Percentiles rank a stretch among this genome's conserved stretches.
These are phyloP conservation scores for Linyphia triangularis DNA, from an alignment of 2,888 invertebrate genomes.

Conservation along the genomic window DNA sequence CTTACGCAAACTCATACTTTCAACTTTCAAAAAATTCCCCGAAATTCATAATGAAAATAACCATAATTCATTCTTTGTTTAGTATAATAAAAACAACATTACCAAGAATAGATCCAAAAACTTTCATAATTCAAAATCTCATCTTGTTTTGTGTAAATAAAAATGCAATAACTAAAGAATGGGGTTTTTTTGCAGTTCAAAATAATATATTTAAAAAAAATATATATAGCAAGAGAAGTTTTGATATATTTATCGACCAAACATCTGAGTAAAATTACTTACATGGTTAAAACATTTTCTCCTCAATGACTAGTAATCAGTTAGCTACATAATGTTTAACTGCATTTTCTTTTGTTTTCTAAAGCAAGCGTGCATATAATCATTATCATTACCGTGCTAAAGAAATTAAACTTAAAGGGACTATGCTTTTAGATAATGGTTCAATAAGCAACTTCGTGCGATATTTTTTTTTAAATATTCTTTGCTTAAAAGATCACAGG, in stretches of 20 bases:
- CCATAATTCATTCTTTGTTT: too few species aligned
- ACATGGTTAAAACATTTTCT: slow-evolving; percentile 17
- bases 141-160: neutral
- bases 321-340: slow-evolving; percentile 23
- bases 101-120: too few species aligned
- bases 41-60: too few species aligned
- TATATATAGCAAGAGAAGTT: neutral
- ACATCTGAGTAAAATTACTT: neutral
- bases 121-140: neutral
- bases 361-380: slow-evolving; percentile 24
- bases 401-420: slow-evolving; percentile 38
- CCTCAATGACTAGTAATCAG: slow-evolving; percentile 41
- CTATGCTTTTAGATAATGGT: slow-evolving; percentile 37
- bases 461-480: slow-evolving; percentile 4
- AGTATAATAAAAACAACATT: too few species aligned
- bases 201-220: neutral
- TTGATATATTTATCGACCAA: too few species aligned
- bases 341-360: slow-evolving; percentile 12
- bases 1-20: too few species aligned
- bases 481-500: slow-evolving; percentile 23
- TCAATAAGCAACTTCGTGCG: slow-evolving; percentile 34
- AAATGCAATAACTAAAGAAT: too few species aligned
- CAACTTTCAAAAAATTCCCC: too few species aligned
- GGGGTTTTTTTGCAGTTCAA: neutral
- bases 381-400: slow-evolving; percentile 53